Conservation (phyloP, 2,888 invertebrate genomes). For the Parascotia fuliginaria region DNA sequence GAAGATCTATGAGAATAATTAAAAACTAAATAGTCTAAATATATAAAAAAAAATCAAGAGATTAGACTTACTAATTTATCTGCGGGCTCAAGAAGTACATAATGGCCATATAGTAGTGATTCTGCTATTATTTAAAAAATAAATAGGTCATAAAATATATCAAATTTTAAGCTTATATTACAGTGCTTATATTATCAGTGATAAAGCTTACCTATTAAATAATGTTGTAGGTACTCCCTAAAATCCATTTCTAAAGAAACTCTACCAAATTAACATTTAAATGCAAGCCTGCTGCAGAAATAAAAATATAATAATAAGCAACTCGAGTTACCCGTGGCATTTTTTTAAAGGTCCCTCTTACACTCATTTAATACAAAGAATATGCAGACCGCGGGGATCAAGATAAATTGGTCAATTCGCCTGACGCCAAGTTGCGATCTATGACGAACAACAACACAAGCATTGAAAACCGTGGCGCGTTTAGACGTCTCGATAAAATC, state of each 20-base stretch:
- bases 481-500: conserved; percentile 57
- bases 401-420: conserved; percentile 39
- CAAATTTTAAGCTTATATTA: no score
- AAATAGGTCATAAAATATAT: no score
- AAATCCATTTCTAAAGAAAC: neutral
- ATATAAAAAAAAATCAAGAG: no score
- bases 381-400: conserved; percentile 47
- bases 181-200: no score
- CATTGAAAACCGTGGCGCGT: conserved; percentile 56
- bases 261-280: conserved; percentile 13
- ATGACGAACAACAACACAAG: conserved; percentile 46
- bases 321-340: conserved; percentile 45
- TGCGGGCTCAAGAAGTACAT: no score
- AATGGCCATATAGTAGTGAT: no score
- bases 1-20: no score
- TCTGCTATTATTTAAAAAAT: no score
- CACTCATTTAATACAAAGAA: neutral
- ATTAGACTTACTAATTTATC: no score
- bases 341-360: conserved; percentile 19
- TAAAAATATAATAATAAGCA: conserved; percentile 19
- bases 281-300: conserved; percentile 19
- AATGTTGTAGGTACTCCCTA: no score
- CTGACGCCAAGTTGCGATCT: conserved; percentile 59
- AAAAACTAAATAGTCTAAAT: no score
- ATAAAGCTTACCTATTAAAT: no score